Evolutionary conservation across 30 jellyfish, hydroid and myxozoan genomes (phyloP), one percentile per base, ranked within the genome.

Genomic region (Pelagia noctiluca): DNA sequence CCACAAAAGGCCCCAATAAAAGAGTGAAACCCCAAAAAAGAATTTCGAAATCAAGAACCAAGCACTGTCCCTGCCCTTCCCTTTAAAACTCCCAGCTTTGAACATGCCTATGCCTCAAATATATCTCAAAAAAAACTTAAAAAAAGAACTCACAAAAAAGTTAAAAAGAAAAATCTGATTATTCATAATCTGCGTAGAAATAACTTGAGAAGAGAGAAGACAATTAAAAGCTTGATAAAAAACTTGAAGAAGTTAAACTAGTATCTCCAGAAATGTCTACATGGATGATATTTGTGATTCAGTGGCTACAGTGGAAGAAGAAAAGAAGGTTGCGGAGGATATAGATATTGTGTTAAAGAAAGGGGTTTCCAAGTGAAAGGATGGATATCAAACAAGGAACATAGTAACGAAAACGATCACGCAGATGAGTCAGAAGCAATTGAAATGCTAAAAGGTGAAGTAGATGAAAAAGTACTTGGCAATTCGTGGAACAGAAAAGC

Each of bases 231-330:
- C n/a, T n/a, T n/a, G n/a, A n/a, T n/a, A n/a, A 78, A 23, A 64
- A 38, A 78, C 12, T n/a, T 37, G 68, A 50, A 34, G 75, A 86
- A 28, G 31, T 22, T 62, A 37, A 54, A 18, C 83, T 91, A 32
- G 61, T 29, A 57, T 82, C 91, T 26, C 78, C 85, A 85, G 28
- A 85, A 76, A 87, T 69, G 88, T 70, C 34, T 87, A 87, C 83
- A 78, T 87, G 91, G 96, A 76, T 29, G 96, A 87, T 71, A 76
- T 87, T 64, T 50, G 87, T 70, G 91, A 79, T 52, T 65, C 88
- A 36, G 88, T 50, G 37, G 83, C 31, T 19, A 80, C 86, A 30
- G 86, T 34, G 50, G 92, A 71, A 68, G 92, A 68, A 67, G 96
- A 84, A 64, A 46, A 66, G 66, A 70, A 76, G 78, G 67, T 67